Evolutionary conservation across 2,113 vertebrate species (phyloP).

Genomic region (Centrocercus urophasianus): DNA sequence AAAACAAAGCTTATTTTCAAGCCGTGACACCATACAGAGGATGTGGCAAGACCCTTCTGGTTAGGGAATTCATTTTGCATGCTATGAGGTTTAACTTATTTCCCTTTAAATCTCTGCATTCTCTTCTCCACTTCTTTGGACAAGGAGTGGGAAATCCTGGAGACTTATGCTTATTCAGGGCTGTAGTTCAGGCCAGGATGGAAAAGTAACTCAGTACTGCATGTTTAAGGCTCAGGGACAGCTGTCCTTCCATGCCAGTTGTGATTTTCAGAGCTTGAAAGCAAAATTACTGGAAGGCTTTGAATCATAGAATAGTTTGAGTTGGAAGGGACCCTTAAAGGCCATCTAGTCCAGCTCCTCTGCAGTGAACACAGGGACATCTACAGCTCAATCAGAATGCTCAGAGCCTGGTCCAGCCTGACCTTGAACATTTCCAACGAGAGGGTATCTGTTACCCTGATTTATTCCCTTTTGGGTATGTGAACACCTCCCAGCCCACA

Average conservation of each 20-base stretch:
- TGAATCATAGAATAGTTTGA: not conserved
- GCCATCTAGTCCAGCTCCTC: no score
- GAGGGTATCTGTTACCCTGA: no score
- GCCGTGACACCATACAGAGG: conserved; percentile 31
- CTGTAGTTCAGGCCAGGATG: not conserved
- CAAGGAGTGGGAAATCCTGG: conserved; percentile 13
- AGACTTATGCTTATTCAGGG: not conserved
- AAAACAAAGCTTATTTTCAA: conserved; percentile 58
- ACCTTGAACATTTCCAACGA: no score
- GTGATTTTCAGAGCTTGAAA: not conserved
- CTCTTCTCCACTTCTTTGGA: conserved; percentile 15
- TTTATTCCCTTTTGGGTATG: not conserved
- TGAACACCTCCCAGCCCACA: not conserved
- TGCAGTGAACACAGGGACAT: no score
- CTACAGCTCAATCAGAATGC: no score
- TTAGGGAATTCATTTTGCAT: conserved; percentile 55
- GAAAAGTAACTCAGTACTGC: not conserved
- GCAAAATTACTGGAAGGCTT: not conserved
- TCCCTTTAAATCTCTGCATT: conserved; percentile 58
- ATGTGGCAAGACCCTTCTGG: conserved; percentile 43
- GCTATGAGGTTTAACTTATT: conserved; percentile 61
- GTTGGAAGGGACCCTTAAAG: no score
- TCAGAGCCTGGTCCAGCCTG: no score
- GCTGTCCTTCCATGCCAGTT: not conserved
- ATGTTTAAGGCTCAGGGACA: not conserved